Percentiles rank a stretch among this genome's conserved stretches.
These are phyloP conservation scores for Cyrtodaria siliqua DNA, from an alignment of 2,888 invertebrate genomes.

Conservation along the genomic window DNA sequence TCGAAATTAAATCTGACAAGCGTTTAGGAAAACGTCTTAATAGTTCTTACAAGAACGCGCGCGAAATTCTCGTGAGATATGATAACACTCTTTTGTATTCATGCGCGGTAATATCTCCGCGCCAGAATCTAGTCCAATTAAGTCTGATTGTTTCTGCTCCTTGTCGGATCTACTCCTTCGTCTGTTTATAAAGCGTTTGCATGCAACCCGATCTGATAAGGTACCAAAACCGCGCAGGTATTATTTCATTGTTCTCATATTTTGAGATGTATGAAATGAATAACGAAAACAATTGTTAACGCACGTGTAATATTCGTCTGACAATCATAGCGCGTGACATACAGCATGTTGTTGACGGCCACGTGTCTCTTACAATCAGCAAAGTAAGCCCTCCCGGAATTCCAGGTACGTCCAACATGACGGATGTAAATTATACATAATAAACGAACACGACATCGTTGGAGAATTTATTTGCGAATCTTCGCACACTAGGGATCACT, in stretches of 20 bases:
- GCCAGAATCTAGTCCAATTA: slow-evolving; percentile 58
- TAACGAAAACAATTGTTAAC: slow-evolving; percentile 42
- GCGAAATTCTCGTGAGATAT: slow-evolving; percentile 56
- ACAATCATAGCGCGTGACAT: slow-evolving; percentile 20
- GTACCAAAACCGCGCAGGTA: slow-evolving; percentile 14
- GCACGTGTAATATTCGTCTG: slow-evolving; percentile 18
- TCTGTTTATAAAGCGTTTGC: slow-evolving; percentile 6
- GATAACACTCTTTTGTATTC: slow-evolving; percentile 57
- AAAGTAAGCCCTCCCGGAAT: slow-evolving; percentile 5
- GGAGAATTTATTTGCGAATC: too few relatives aligned
- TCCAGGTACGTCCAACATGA: not conserved
- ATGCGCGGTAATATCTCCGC: slow-evolving; percentile 51
- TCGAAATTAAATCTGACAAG: slow-evolving; percentile 54
- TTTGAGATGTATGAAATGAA: slow-evolving; percentile 24
- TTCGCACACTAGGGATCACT: too few relatives aligned
- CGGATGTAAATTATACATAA: not conserved
- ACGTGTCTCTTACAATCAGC: slow-evolving; percentile 21
- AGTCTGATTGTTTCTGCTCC: slow-evolving; percentile 13
- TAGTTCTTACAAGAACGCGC: slow-evolving; percentile 38
- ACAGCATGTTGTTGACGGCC: slow-evolving; percentile 22
- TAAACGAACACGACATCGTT: too few relatives aligned
- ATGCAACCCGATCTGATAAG: slow-evolving; percentile 19
- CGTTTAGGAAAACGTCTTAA: slow-evolving; percentile 31
- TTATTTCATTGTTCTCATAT: slow-evolving; percentile 23
- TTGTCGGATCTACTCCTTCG: not conserved